Evolutionary conservation across 1,140 invertebrate genomes (phyloP).

Genomic region (Venturia canescens): DNA sequence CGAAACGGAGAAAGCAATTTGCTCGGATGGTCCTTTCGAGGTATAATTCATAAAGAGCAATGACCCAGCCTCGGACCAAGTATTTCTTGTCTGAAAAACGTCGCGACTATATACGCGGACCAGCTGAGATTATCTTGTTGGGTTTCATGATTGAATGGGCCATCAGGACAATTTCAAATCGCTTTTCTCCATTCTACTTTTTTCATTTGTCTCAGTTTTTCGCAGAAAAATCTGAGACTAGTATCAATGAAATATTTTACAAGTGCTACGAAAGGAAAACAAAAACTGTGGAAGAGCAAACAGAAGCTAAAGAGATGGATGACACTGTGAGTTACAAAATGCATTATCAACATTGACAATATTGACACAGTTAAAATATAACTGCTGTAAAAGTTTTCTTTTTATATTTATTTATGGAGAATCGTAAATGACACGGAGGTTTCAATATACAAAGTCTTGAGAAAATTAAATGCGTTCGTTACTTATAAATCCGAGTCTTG

Average conservation of each 20-base stretch:
- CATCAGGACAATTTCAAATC: constrained; percentile 20
- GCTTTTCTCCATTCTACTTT: background rate
- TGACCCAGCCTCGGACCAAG: constrained; percentile 1
- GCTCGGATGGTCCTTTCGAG: constrained; percentile 29
- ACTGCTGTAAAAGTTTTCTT: too few species aligned
- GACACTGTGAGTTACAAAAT: too few species aligned
- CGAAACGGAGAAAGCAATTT: constrained; percentile 38
- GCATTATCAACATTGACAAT: too few species aligned
- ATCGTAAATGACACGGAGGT: too few species aligned
- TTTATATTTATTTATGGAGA: too few species aligned
- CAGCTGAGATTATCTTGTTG: background rate
- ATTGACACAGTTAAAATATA: too few species aligned
- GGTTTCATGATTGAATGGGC: background rate
- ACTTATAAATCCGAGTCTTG: too few species aligned
- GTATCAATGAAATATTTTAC: background rate
- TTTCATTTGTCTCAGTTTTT: constrained; percentile 20
- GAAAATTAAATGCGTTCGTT: too few species aligned
- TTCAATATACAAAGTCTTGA: too few species aligned
- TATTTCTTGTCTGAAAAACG: background rate
- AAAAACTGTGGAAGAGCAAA: too few species aligned
- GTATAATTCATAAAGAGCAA: constrained; percentile 43
- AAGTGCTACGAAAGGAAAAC: background rate
- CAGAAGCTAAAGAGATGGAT: too few species aligned
- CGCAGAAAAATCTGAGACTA: background rate
- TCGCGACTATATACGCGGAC: background rate